These are phyloP conservation scores for Andrena praecox DNA, from an alignment of 2,888 invertebrate genomes.

Conservation along the genomic window DNA sequence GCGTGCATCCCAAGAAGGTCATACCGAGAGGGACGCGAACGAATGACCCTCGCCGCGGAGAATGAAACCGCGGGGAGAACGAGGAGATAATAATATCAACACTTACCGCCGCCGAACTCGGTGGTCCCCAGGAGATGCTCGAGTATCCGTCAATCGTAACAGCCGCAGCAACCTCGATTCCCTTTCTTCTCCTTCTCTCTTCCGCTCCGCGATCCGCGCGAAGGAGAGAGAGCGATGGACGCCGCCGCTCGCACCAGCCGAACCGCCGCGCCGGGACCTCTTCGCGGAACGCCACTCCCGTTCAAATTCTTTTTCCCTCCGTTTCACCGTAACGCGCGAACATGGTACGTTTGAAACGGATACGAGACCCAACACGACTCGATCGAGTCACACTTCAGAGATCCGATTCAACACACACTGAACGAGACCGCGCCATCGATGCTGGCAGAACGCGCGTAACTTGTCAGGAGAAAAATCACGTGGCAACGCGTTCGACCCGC, in stretches of 20 bases:
- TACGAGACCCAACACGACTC: not conserved
- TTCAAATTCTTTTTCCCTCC: slow-evolving; percentile 33
- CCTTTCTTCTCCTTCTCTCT: slow-evolving; percentile 28
- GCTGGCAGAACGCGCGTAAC: slow-evolving; percentile 4
- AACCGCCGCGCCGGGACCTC: slow-evolving; percentile 15
- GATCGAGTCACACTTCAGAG: slow-evolving; percentile 30
- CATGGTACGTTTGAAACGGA: not conserved
- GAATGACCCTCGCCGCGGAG: not conserved
- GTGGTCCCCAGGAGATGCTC: slow-evolving; percentile 21
- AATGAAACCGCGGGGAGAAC: not conserved
- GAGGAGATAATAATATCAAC: slow-evolving; percentile 34
- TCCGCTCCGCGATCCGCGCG: not conserved
- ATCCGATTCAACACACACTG: slow-evolving; percentile 52
- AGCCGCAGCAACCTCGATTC: slow-evolving; percentile 30
- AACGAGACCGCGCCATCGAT: not conserved
- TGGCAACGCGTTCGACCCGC: slow-evolving; percentile 34
- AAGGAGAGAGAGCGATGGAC: slow-evolving; percentile 51
- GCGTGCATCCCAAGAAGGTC: slow-evolving; percentile 56
- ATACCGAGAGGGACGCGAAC: slow-evolving; percentile 8
- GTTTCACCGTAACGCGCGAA: slow-evolving; percentile 47
- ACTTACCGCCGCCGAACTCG: slow-evolving; percentile 75
- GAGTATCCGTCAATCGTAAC: slow-evolving; percentile 64
- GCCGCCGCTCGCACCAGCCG: slow-evolving; percentile 40
- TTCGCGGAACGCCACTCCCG: slow-evolving; percentile 52
- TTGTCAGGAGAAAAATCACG: slow-evolving; percentile 55